Percentiles rank a stretch among this genome's conserved stretches.
Conservation (phyloP, 2,888 invertebrate species). For the Polyommatus iphigenia region DNA sequence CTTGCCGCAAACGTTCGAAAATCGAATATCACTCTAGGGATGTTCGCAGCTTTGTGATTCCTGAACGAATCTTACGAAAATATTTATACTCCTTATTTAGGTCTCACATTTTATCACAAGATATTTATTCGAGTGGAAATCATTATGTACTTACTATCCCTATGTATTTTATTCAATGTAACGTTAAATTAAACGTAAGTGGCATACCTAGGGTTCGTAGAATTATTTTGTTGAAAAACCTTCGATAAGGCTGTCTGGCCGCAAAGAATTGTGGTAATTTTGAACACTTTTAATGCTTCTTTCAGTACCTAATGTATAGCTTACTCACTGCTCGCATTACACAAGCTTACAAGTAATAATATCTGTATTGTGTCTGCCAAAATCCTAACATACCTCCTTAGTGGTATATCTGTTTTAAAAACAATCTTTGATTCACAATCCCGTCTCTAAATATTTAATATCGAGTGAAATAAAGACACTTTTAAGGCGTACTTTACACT, state of each 20-base stretch:
- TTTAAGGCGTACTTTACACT: constrained; percentile 41
- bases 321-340: not conserved
- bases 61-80: constrained; percentile 28
- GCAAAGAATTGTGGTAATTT: not conserved
- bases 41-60: constrained; percentile 43
- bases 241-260: not conserved
- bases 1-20: constrained; percentile 72
- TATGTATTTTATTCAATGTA: not conserved
- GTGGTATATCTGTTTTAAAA: not conserved
- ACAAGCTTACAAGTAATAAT: not conserved
- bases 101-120: not conserved
- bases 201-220: not conserved
- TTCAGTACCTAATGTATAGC: not conserved
- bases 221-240: not conserved
- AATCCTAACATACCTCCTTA: too few relatives aligned
- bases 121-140: constrained; percentile 2
- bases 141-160: not conserved
- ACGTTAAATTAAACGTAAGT: not conserved
- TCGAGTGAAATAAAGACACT: constrained; percentile 37
- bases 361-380: not conserved
- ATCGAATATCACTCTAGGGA: constrained; percentile 65
- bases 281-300: not conserved
- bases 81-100: constrained; percentile 20
- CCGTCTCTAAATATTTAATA: constrained; percentile 4
- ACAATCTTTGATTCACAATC: not conserved